A percentile compares a stretch with the other conserved stretches of the same genome.
Conservation (phyloP, 2,888 invertebrate species). For the Augochlorella aurata region DNA sequence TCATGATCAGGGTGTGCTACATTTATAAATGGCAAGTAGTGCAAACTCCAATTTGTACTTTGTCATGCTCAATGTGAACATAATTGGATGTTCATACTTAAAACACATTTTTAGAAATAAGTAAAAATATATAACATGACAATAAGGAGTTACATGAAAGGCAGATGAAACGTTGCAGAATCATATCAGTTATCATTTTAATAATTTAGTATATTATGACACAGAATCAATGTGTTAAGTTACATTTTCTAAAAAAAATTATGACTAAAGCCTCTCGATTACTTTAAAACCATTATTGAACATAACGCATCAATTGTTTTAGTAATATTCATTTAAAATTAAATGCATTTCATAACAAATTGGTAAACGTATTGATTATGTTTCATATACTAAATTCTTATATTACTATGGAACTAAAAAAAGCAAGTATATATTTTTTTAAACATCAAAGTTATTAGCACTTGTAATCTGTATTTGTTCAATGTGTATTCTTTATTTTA, state of each 20-base stretch:
- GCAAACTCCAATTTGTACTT: conserved; percentile 32
- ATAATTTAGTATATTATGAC: conserved; percentile 33
- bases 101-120: conserved; percentile 29
- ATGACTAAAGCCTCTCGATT: conserved; percentile 36
- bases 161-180: conserved; percentile 8
- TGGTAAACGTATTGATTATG: conserved; percentile 2
- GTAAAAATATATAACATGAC: conserved; percentile 45
- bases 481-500: conserved; percentile 19
- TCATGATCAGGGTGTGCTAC: conserved; percentile 79
- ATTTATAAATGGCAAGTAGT: conserved; percentile 68
- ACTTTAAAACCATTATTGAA: conserved; percentile 25
- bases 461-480: conserved; percentile 24
- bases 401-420: not conserved
- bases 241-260: conserved; percentile 46
- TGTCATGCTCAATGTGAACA: conserved; percentile 54
- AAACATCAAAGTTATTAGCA: conserved; percentile 6
- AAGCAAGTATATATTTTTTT: conserved; percentile 9
- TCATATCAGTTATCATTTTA: conserved; percentile 17
- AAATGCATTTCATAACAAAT: not conserved
- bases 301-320: not conserved
- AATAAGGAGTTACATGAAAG: conserved; percentile 40
- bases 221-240: conserved; percentile 21
- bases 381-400: conserved; percentile 18
- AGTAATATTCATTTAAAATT: conserved; percentile 3
- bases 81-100: conserved; percentile 32